Percentiles rank a stretch among this genome's conserved stretches.
phyloP scores from a whole-genome alignment of 2,888 invertebrate species.

The Muschampia plurimacula region DNA sequence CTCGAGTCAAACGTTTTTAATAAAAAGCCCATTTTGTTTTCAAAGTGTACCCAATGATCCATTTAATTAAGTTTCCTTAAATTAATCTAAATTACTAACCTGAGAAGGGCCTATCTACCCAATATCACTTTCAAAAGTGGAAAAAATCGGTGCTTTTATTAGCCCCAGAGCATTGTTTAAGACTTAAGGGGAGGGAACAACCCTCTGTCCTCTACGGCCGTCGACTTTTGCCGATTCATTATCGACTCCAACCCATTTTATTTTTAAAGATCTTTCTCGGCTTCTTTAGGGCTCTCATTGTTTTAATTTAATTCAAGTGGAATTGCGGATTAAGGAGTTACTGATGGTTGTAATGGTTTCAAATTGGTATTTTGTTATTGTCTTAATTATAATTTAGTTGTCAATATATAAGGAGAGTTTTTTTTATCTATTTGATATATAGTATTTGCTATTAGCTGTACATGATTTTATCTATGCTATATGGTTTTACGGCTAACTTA shows the following conservation, averaged over 20 bases:
- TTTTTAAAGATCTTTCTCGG: conserved; percentile 48
- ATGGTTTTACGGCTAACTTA: not conserved
- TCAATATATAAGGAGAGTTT: not conserved
- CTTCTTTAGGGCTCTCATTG: conserved; percentile 29
- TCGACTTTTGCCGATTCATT: conserved; percentile 77
- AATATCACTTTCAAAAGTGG: conserved; percentile 58
- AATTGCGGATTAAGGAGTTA: conserved; percentile 25
- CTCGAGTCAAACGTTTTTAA: not conserved
- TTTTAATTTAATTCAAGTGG: conserved; percentile 36
- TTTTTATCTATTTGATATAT: no score
- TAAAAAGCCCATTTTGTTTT: conserved; percentile 29
- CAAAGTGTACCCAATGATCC: conserved; percentile 43
- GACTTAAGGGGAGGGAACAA: conserved; percentile 71
- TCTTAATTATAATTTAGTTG: not conserved
- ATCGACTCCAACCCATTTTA: conserved; percentile 74
- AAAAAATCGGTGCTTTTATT: conserved; percentile 79
- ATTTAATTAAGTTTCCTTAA: conserved; percentile 54
- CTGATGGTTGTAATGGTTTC: not conserved
- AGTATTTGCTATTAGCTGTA: no score
- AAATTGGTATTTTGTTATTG: not conserved
- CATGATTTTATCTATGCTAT: no score
- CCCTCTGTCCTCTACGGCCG: conserved; percentile 56
- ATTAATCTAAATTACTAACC: conserved; percentile 62
- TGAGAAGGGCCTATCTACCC: conserved; percentile 49
- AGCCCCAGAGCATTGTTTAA: conserved; percentile 80